Evolutionary conservation across 2,113 vertebrate genomes (phyloP), one percentile per base, ranked within the genome.

Genomic region (Cromileptes altivelis): DNA sequence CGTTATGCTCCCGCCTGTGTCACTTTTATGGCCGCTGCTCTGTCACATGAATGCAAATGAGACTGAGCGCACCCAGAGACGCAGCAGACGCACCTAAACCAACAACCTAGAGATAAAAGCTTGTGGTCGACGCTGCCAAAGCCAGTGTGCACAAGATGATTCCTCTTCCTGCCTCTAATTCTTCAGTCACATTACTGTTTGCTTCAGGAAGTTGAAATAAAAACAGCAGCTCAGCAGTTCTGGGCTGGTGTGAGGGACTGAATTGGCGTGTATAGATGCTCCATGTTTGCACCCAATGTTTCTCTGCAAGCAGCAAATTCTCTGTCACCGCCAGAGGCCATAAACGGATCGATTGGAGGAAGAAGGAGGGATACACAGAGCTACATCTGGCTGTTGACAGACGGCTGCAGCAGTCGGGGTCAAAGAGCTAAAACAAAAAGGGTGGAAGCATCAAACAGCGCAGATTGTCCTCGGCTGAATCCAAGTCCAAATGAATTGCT

Each of bases 21-120:
- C 83, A 81, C 55, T 79, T 91, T 91, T 83, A 91, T 42, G 75
- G 60, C 40, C 5, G 6, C 81, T 9, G 78, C 75, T 72, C 33
- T 3, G 64, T 78, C 15, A 1, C 27, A 49, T 73, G 84, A 87
- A 86, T 92, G 84, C 75, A 85, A 80, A 93, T 89, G 78, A 89
- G 75, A 15, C 61, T 4, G 55, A 23, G 68, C 52, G 21, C 40
- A 52, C 57, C 50, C n/a, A 55, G 50, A 61, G 17, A 77, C 25
- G 1, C 25, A 30, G 62, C 72, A 76, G 65, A 80, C 21, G 4
- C 19, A 47, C 13, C 5, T 14, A n/a, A 42, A 63, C 21, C 30
- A 37, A 37, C 30, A 12, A 62, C 17, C 60, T 62, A 30, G 60
- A 62, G 60, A 70, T 64, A 53, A 65, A 75, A 64, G 63, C 81